A percentile compares a stretch with the other conserved stretches of the same genome.
Conservation (phyloP, 2,113 vertebrate species). For the Eulemur macaco region DNA sequence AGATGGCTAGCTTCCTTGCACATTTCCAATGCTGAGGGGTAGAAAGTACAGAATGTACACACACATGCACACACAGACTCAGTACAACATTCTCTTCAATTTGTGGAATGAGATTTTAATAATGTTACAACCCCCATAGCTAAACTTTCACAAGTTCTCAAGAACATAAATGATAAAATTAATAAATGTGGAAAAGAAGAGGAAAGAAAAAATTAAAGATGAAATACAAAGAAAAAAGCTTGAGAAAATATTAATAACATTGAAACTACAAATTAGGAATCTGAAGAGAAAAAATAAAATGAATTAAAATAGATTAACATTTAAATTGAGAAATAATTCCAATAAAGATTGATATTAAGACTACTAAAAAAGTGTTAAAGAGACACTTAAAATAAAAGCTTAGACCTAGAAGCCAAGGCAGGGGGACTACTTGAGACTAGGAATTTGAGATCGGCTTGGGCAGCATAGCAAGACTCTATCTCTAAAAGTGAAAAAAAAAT, state of each 20-base stretch:
- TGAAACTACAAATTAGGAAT: background rate
- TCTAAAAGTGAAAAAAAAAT: too few species aligned
- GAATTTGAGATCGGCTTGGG: too few species aligned
- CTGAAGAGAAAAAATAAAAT: background rate
- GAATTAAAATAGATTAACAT: background rate
- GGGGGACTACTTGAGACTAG: too few species aligned
- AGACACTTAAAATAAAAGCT: background rate
- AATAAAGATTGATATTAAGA: background rate
- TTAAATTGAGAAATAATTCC: background rate
- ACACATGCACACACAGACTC: background rate
- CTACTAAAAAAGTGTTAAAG: background rate
- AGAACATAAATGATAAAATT: slow-evolving; percentile 10
- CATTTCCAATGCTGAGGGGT: background rate
- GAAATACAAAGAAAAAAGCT: background rate
- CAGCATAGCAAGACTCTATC: too few species aligned
- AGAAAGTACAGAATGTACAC: background rate
- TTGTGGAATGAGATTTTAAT: background rate
- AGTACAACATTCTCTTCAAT: background rate
- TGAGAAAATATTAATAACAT: background rate
- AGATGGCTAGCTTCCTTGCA: background rate
- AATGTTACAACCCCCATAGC: background rate
- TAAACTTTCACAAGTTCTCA: background rate
- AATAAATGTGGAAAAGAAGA: background rate
- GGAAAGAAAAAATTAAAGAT: background rate
- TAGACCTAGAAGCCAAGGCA: background rate